These are phyloP conservation scores for Mormyrus hasselquistii DNA, from an alignment of 2,797 vertebrate genomes.

Conservation along the genomic window DNA sequence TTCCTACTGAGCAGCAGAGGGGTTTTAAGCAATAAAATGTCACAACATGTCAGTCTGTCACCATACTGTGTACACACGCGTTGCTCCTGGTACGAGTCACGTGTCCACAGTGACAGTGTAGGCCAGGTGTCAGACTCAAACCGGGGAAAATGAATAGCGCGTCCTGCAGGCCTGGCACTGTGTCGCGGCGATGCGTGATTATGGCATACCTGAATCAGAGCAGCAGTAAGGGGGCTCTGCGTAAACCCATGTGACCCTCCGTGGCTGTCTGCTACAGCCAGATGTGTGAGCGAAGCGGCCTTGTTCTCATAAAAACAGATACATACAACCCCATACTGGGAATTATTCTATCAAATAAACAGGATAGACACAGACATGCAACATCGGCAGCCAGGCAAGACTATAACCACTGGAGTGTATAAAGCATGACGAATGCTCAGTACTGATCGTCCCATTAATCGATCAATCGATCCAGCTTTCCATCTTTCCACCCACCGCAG, in stretches of 20 bases:
- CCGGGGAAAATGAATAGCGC: neutral
- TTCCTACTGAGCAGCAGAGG: neutral
- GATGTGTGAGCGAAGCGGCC: neutral
- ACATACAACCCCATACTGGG: neutral
- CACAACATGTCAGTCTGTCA: neutral
- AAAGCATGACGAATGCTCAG: neutral
- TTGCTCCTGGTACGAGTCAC: neutral
- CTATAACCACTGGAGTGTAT: neutral
- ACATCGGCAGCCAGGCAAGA: neutral
- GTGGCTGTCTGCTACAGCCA: neutral
- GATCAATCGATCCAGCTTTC: neutral
- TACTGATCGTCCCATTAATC: neutral
- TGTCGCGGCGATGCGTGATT: neutral
- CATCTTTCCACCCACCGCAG: neutral
- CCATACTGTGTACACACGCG: neutral
- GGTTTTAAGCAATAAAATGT: neutral
- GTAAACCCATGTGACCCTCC: neutral
- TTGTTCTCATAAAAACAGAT: neutral
- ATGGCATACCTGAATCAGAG: neutral
- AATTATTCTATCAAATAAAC: neutral
- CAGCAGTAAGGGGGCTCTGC: neutral
- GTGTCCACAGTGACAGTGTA: neutral
- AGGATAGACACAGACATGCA: neutral
- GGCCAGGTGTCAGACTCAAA: neutral
- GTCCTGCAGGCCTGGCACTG: neutral